A percentile compares a stretch with the other conserved stretches of the same genome.
Evolutionary conservation across 2,888 invertebrate species (phyloP).

Genomic region (Siphlonurus alternatus): DNA sequence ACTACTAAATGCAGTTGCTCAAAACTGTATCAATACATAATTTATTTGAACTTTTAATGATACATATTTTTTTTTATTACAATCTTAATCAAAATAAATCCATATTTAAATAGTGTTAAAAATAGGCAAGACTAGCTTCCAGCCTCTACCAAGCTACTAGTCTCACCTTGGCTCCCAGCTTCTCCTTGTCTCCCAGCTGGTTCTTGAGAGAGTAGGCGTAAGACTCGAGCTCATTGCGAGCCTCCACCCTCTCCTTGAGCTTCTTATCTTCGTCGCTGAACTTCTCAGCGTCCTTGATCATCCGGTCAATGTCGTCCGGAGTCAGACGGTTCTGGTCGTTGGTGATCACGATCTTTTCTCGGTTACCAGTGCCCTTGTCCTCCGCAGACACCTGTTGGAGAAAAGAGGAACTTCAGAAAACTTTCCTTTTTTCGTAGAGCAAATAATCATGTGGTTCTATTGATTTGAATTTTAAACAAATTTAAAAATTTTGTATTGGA

Average conservation of each 20-base stretch:
- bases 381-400: constrained; percentile 70
- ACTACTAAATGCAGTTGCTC: too few relatives aligned
- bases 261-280: constrained; percentile 99
- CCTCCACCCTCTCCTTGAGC: constrained; percentile 86
- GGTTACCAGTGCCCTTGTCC: constrained; percentile 97
- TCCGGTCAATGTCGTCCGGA: constrained; percentile 95
- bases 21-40: too few relatives aligned
- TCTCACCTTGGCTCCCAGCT: constrained; percentile 77
- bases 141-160: too few relatives aligned
- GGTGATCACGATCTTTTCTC: constrained; percentile 97
- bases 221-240: constrained; percentile 91
- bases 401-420: not conserved
- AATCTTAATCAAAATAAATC: too few relatives aligned
- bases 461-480: too few relatives aligned
- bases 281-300: constrained; percentile 98
- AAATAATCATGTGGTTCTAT: too few relatives aligned
- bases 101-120: too few relatives aligned
- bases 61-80: too few relatives aligned
- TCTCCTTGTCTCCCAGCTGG: constrained; percentile 91
- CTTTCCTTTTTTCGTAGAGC: not conserved
- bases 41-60: too few relatives aligned
- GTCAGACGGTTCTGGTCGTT: constrained; percentile 95
- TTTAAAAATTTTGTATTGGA: too few relatives aligned
- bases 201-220: constrained; percentile 97
- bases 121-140: too few relatives aligned